Evolutionary conservation across 2,797 vertebrate genomes (phyloP).

Genomic region (Mormyrops attenuatus): DNA sequence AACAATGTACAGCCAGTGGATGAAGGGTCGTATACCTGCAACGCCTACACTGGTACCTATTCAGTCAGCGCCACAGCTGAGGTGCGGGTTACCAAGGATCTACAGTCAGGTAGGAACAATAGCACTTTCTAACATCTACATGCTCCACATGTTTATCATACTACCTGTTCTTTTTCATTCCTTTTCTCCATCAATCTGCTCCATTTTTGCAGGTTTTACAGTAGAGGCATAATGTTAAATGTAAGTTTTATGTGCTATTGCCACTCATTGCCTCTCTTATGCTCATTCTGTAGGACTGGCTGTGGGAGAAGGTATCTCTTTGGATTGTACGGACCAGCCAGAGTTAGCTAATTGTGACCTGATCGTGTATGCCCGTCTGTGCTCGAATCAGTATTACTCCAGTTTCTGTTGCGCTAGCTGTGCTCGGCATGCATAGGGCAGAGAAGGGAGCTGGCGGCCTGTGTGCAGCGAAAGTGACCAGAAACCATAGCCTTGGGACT

Average conservation of each 20-base stretch:
- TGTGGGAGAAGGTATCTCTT: constrained; percentile 32
- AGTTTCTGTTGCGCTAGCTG: constrained; percentile 97
- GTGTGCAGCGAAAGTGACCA: constrained; percentile 29
- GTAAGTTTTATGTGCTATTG: neutral
- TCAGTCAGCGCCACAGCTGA: constrained; percentile 85
- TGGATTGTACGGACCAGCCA: constrained; percentile 78
- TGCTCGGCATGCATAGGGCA: constrained; percentile 48
- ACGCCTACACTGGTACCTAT: constrained; percentile 79
- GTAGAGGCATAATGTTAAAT: neutral
- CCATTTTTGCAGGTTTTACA: neutral
- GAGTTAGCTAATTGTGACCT: constrained; percentile 90
- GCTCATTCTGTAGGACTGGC: neutral
- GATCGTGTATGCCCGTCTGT: constrained; percentile 85
- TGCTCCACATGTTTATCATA: neutral
- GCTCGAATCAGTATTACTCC: constrained; percentile 80
- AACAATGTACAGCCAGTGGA: constrained; percentile 66
- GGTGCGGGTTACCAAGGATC: constrained; percentile 66
- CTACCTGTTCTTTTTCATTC: neutral
- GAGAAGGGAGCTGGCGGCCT: constrained; percentile 26
- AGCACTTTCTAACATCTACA: neutral
- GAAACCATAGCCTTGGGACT: neutral
- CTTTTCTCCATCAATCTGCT: neutral
- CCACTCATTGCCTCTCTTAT: neutral
- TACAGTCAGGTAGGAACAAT: constrained; percentile 51
- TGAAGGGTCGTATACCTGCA: constrained; percentile 88